Evolutionary conservation across 2,797 vertebrate species (phyloP).

Genomic region (Gila robusta): DNA sequence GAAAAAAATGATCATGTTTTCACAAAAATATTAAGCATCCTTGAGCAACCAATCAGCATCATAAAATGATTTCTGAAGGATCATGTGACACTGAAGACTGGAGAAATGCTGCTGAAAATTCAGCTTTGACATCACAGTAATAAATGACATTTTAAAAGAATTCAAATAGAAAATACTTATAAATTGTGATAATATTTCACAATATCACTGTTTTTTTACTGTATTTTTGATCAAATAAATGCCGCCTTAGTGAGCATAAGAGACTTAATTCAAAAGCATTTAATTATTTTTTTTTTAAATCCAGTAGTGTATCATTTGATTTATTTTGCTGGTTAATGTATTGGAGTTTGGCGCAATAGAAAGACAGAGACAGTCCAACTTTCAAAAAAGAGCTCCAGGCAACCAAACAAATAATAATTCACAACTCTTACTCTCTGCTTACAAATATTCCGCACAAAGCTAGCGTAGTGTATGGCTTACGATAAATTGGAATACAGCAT

Average conservation of each 20-base stretch:
- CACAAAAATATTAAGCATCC: not conserved
- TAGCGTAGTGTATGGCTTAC: not conserved
- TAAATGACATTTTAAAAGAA: not conserved
- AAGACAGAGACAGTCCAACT: too few relatives aligned
- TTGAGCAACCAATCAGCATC: not conserved
- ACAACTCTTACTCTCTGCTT: too few relatives aligned
- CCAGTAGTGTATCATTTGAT: too few relatives aligned
- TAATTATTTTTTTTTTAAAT: too few relatives aligned
- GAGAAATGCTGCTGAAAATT: not conserved
- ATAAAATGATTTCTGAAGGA: not conserved
- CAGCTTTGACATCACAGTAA: not conserved
- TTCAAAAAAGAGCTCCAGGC: too few relatives aligned
- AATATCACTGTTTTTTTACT: not conserved
- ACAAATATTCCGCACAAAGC: too few relatives aligned
- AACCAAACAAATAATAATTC: too few relatives aligned
- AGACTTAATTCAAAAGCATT: too few relatives aligned
- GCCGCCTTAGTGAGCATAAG: too few relatives aligned
- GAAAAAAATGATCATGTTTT: not conserved
- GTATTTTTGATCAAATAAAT: too few relatives aligned
- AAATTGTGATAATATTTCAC: not conserved
- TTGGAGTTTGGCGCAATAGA: too few relatives aligned
- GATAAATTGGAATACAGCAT: not conserved
- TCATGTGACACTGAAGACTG: not conserved
- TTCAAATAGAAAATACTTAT: not conserved
- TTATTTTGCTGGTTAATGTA: too few relatives aligned